Evolutionary conservation across 2,888 invertebrate genomes (phyloP).

Genomic region (Formica aserva): DNA sequence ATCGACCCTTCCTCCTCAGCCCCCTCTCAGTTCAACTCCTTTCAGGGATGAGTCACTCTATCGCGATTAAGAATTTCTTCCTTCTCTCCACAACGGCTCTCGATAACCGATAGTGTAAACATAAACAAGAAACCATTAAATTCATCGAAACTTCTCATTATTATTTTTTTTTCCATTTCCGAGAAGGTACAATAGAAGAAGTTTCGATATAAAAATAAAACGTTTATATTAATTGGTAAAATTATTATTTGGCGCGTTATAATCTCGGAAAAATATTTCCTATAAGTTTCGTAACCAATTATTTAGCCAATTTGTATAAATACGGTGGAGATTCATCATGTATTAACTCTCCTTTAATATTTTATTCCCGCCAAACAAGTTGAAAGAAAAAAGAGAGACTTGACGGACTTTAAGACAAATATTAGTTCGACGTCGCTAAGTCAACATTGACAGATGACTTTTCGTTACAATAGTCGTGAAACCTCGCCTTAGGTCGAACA

Average conservation of each 20-base stretch:
- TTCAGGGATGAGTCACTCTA: conserved; percentile 60
- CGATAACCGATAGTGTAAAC: conserved; percentile 44
- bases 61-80: conserved; percentile 56
- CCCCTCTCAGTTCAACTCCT: conserved; percentile 37
- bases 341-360: conserved; percentile 35
- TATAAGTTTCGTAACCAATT: neutral
- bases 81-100: conserved; percentile 31
- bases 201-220: neutral
- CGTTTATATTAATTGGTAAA: neutral
- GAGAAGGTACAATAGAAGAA: neutral
- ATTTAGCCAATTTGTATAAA: conserved; percentile 8
- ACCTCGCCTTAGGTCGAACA: conserved; percentile 32
- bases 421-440: conserved; percentile 48
- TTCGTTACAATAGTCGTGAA: conserved; percentile 51
- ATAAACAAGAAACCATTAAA: neutral
- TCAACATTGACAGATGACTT: conserved; percentile 54
- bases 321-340: neutral
- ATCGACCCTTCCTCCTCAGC: conserved; percentile 47
- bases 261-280: neutral
- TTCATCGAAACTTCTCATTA: neutral
- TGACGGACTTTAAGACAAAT: conserved; percentile 28
- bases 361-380: conserved; percentile 24
- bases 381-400: neutral
- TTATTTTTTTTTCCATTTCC: neutral
- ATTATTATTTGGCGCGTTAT: neutral